phyloP scores from a whole-genome alignment of 1,140 invertebrate species.

The Mycetomoellerius zeteki region DNA sequence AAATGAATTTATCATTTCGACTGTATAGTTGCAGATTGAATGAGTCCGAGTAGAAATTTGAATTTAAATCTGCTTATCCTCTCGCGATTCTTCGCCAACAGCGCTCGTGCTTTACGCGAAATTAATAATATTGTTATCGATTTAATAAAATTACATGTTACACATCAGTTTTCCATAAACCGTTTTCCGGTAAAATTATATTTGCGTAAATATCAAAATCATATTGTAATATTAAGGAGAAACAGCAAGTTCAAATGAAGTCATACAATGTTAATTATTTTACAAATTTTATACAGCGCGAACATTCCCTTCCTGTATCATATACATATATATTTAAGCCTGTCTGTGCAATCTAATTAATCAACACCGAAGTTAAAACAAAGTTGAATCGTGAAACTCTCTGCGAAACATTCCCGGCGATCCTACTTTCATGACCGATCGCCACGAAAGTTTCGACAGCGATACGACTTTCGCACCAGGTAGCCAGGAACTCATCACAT shows the following conservation, averaged over 20 bases:
- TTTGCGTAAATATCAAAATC: conserved; percentile 3
- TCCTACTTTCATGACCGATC: conserved; percentile 56
- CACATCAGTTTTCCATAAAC: neutral
- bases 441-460: conserved; percentile 58
- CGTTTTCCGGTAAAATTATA: conserved; percentile 15
- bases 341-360: conserved; percentile 50
- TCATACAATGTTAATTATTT: conserved; percentile 1
- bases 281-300: neutral
- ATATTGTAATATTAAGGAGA: neutral
- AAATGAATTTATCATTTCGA: conserved; percentile 42
- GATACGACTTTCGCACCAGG: conserved; percentile 44
- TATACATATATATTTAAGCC: neutral
- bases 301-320: neutral
- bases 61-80: conserved; percentile 14
- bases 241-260: neutral
- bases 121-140: conserved; percentile 15
- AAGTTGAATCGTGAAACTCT: conserved; percentile 51
- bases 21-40: neutral
- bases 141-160: neutral
- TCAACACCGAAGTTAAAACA: conserved; percentile 47
- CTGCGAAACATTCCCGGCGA: conserved; percentile 18
- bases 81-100: neutral
- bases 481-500: conserved; percentile 46
- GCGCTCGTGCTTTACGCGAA: neutral
- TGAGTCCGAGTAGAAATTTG: neutral